These are phyloP conservation scores for Aspidapion aeneum DNA, from an alignment of 2,888 invertebrate genomes.

Conservation along the genomic window DNA sequence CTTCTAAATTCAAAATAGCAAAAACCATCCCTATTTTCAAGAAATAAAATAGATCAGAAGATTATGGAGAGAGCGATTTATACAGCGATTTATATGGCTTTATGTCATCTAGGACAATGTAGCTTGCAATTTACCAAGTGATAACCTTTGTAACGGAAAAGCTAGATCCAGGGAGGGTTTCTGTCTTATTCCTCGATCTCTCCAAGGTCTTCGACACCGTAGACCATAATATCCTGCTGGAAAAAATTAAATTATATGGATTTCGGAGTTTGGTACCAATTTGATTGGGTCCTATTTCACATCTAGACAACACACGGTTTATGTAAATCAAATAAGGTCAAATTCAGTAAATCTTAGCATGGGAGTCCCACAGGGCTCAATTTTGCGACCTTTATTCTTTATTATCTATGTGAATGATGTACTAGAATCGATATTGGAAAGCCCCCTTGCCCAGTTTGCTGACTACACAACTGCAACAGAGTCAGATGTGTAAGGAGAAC, in stretches of 20 bases:
- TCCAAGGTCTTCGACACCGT: conserved; percentile 13
- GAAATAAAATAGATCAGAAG: not conserved
- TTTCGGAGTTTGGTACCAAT: conserved; percentile 1
- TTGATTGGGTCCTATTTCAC: not conserved
- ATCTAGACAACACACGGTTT: not conserved
- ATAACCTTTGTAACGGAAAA: not conserved
- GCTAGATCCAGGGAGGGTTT: not conserved
- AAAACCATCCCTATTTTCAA: not conserved
- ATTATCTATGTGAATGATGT: not conserved
- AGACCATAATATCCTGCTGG: conserved; percentile 9
- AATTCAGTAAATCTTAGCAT: not conserved
- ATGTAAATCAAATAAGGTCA: not conserved
- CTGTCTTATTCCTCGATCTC: conserved; percentile 11
- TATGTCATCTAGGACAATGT: not conserved
- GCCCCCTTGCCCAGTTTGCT: not conserved
- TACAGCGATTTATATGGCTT: not conserved
- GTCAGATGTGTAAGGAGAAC: not conserved
- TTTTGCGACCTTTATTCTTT: no score
- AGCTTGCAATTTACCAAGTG: not conserved
- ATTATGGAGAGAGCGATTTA: not conserved
- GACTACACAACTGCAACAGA: not conserved
- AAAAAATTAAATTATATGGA: conserved; percentile 9
- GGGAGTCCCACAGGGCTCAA: conserved; percentile 1
- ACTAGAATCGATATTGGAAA: not conserved
- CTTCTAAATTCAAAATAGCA: not conserved